A percentile compares a stretch with the other conserved stretches of the same genome.
Evolutionary conservation across 2,797 vertebrate species (phyloP).

Genomic region (Pteropus rufus): DNA sequence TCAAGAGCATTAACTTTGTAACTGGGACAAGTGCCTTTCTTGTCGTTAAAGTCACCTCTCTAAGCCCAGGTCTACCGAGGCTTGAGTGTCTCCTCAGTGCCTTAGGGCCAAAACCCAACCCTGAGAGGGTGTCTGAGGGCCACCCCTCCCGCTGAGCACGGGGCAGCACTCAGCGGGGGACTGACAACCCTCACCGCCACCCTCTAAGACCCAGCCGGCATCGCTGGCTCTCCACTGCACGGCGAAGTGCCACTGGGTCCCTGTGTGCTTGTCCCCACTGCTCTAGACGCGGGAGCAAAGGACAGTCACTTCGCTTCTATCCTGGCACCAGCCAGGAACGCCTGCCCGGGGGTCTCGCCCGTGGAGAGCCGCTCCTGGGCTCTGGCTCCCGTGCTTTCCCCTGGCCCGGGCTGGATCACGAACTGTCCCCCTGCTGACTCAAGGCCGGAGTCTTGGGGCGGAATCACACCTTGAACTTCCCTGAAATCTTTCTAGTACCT

Average conservation of each 20-base stretch:
- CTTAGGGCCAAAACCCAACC: neutral
- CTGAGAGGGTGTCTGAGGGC: neutral
- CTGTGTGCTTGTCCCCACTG: neutral
- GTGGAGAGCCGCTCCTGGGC: too few relatives aligned
- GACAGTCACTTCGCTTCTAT: too few relatives aligned
- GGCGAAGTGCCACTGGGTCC: neutral
- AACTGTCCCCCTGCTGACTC: neutral
- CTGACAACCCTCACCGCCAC: neutral
- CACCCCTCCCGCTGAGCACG: neutral
- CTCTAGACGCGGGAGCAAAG: too few relatives aligned
- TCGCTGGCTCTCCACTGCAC: too few relatives aligned
- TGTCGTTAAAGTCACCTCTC: neutral
- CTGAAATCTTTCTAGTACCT: neutral
- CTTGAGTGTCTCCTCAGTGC: neutral
- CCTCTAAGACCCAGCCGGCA: too few relatives aligned
- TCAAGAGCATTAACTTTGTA: slow-evolving; percentile 22
- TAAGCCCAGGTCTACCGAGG: neutral
- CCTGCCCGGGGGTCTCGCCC: too few relatives aligned
- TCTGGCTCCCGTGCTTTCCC: neutral
- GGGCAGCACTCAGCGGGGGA: too few relatives aligned
- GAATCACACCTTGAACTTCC: neutral
- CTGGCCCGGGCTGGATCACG: neutral
- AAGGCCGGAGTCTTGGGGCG: neutral
- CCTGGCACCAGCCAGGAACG: too few relatives aligned
- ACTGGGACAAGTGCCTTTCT: neutral